phyloP scores from a whole-genome alignment of 2,888 invertebrate species.

The Drosophila cognata region DNA sequence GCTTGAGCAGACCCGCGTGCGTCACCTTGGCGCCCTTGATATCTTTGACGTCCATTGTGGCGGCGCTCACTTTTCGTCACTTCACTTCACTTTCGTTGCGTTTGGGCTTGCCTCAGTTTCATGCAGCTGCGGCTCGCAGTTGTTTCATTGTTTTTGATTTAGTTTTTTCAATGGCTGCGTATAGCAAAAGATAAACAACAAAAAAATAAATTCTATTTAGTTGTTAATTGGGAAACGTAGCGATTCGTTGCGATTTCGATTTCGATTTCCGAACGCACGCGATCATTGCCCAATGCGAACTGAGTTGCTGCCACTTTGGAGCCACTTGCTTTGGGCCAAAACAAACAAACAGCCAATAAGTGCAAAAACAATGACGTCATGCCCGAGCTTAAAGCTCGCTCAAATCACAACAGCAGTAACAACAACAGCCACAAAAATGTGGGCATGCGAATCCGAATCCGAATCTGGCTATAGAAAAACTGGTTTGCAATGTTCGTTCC shows the following conservation, averaged over 20 bases:
- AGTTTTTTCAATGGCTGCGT: constrained; percentile 2
- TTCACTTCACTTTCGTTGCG: constrained; percentile 41
- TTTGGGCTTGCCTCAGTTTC: constrained; percentile 35
- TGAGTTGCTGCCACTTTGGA: constrained; percentile 61
- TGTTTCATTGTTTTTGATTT: constrained; percentile 47
- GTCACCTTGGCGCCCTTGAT: constrained; percentile 86
- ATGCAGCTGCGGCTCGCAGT: constrained; percentile 38
- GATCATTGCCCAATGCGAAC: constrained; percentile 79
- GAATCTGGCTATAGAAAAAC: constrained; percentile 75
- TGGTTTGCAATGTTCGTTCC: constrained; percentile 66
- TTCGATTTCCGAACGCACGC: constrained; percentile 71
- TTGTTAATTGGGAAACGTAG: constrained; percentile 39
- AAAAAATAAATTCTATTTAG: constrained; percentile 25
- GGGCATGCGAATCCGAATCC: constrained; percentile 68
- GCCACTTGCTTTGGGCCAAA: constrained; percentile 63
- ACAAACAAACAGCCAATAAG: constrained; percentile 39
- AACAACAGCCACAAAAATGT: constrained; percentile 55
- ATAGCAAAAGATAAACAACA: constrained; percentile 7
- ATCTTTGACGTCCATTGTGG: constrained; percentile 85
- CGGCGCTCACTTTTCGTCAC: constrained; percentile 25
- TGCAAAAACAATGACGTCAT: constrained; percentile 80
- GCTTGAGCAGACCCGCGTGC: constrained; percentile 87
- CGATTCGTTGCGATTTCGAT: constrained; percentile 40
- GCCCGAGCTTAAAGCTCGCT: constrained; percentile 66
- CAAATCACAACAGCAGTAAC: constrained; percentile 33